Percentiles rank a stretch among this genome's conserved stretches.
These are phyloP conservation scores for Pseudanteris insignis DNA, from an alignment of 2,888 invertebrate species.

Conservation along the genomic window DNA sequence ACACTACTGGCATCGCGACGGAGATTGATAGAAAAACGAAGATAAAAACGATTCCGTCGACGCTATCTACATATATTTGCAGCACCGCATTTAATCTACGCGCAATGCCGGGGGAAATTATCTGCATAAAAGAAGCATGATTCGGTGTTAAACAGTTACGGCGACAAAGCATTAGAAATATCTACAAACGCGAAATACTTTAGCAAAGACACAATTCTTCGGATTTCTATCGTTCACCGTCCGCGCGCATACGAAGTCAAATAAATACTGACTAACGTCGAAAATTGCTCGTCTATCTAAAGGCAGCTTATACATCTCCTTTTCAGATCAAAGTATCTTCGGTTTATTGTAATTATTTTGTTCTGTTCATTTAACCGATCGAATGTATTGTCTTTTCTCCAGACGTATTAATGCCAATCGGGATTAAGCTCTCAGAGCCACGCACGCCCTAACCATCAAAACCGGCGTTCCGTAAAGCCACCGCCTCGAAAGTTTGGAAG, in stretches of 20 bases:
- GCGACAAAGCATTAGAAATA: slow-evolving; percentile 27
- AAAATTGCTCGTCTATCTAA: slow-evolving; percentile 56
- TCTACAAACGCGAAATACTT: slow-evolving; percentile 35
- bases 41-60: slow-evolving; percentile 18
- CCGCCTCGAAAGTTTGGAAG: too few relatives aligned
- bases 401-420: too few relatives aligned
- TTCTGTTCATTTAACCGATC: slow-evolving; percentile 2
- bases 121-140: slow-evolving; percentile 12
- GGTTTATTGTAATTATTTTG: too few relatives aligned
- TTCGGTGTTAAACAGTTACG: slow-evolving; percentile 18
- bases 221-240: slow-evolving; percentile 36
- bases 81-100: slow-evolving; percentile 12
- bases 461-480: too few relatives aligned
- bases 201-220: slow-evolving; percentile 19
- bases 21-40: slow-evolving; percentile 43
- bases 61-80: slow-evolving; percentile 24
- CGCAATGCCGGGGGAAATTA: slow-evolving; percentile 12
- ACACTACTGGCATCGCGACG: slow-evolving; percentile 51
- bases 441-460: too few relatives aligned
- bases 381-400: too few relatives aligned
- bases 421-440: too few relatives aligned
- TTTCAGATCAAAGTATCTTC: slow-evolving; percentile 35
- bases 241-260: slow-evolving; percentile 45
- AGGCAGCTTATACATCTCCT: slow-evolving; percentile 41
- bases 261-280: slow-evolving; percentile 55